These are phyloP conservation scores for Diachasma alloeum DNA, from an alignment of 1,140 invertebrate species.

Conservation along the genomic window DNA sequence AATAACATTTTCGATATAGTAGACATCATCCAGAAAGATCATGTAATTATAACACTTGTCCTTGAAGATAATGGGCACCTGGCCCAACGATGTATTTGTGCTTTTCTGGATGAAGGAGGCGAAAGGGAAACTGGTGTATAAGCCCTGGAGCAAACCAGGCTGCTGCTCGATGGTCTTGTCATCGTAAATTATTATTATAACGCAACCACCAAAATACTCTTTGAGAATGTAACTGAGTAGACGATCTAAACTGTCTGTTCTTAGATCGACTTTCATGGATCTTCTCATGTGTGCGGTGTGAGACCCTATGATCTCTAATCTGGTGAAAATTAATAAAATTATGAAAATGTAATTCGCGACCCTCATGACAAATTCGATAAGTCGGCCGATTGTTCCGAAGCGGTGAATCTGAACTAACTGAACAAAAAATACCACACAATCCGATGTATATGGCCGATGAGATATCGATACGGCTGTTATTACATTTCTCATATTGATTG, in stretches of 20 bases:
- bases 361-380: background rate
- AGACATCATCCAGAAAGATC: constrained; percentile 71
- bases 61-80: constrained; percentile 26
- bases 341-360: background rate
- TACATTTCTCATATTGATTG: background rate
- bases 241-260: constrained; percentile 18
- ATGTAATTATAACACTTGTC: constrained; percentile 71
- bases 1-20: constrained; percentile 66
- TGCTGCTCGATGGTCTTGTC: background rate
- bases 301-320: background rate
- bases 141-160: background rate
- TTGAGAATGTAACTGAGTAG: constrained; percentile 13
- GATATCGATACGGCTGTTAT: background rate
- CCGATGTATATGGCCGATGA: background rate
- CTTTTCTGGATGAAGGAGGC: constrained; percentile 17
- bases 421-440: background rate
- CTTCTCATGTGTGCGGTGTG: background rate
- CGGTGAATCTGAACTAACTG: background rate
- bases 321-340: background rate
- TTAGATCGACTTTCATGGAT: background rate
- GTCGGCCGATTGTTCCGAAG: background rate
- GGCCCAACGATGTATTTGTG: background rate
- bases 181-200: constrained; percentile 21
- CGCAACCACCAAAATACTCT: constrained; percentile 29
- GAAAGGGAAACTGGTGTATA: background rate